Evolutionary conservation across 2,113 vertebrate genomes (phyloP).

Genomic region (Sander lucioperca): DNA sequence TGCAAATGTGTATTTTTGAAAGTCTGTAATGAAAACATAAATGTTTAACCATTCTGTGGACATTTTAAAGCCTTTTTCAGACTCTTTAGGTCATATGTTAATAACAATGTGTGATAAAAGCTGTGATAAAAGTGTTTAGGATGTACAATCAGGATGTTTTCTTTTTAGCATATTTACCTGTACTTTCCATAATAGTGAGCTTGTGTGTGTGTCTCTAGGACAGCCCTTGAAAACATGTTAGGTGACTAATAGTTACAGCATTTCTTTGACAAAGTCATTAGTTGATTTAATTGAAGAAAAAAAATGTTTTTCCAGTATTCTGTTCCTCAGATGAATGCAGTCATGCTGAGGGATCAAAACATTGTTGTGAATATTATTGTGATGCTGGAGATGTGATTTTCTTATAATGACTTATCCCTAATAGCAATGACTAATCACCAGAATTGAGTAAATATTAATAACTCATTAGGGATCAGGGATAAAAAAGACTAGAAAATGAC

Average conservation of each 20-base stretch:
- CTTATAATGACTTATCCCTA: constrained; percentile 25
- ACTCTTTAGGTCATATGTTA: constrained; percentile 21
- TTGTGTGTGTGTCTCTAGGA: constrained; percentile 1
- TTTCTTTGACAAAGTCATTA: not conserved
- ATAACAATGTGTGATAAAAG: constrained; percentile 31
- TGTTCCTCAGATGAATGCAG: constrained; percentile 19
- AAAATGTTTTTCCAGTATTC: not conserved
- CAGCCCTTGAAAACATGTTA: not conserved
- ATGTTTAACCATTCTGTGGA: constrained; percentile 53
- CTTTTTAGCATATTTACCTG: not conserved
- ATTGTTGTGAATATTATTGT: constrained; percentile 36
- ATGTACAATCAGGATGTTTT: not conserved
- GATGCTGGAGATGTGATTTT: constrained; percentile 44
- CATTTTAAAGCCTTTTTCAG: constrained; percentile 29
- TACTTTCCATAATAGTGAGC: not conserved
- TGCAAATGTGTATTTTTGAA: constrained; percentile 66
- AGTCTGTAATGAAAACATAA: constrained; percentile 42
- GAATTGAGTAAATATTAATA: constrained; percentile 53
- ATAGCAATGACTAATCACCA: constrained; percentile 52
- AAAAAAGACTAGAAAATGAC: constrained; percentile 28
- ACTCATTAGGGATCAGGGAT: constrained; percentile 40
- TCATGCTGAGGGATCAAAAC: constrained; percentile 18
- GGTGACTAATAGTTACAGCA: not conserved
- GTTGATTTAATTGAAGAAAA: constrained; percentile 2
- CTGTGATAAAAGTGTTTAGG: not conserved